phyloP scores from a whole-genome alignment of 2,888 invertebrate species.

The Melanchra persicariae region DNA sequence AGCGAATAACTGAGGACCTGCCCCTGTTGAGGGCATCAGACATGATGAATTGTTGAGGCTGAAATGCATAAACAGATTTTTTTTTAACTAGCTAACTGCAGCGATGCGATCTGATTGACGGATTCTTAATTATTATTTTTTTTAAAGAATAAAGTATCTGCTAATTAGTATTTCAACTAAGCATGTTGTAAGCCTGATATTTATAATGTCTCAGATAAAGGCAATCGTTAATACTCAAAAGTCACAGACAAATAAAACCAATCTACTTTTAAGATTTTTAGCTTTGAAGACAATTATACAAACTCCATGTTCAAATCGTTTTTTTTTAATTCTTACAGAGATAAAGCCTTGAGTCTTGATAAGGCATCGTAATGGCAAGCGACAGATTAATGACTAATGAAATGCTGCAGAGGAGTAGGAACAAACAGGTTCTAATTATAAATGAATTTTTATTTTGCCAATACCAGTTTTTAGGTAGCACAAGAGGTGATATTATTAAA shows the following conservation, averaged over 20 bases:
- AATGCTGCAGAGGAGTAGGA: no score
- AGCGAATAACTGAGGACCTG: constrained; percentile 40
- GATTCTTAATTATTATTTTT: no score
- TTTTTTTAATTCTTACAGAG: background rate
- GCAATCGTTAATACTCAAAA: background rate
- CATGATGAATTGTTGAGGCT: constrained; percentile 40
- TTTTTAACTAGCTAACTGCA: no score
- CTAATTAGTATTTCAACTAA: no score
- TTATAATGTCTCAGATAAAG: no score
- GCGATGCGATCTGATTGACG: no score
- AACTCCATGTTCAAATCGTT: background rate
- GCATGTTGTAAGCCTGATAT: no score
- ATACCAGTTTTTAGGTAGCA: background rate
- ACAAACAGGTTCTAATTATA: background rate
- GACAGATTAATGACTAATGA: background rate
- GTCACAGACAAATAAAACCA: background rate
- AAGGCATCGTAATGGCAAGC: background rate
- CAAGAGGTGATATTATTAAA: no score
- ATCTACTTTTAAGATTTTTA: background rate
- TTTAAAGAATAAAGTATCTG: background rate
- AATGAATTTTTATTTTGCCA: background rate
- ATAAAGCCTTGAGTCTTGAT: background rate
- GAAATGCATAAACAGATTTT: background rate
- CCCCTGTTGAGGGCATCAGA: constrained; percentile 33
- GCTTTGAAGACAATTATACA: background rate